These are phyloP conservation scores for Onchidella celtica DNA, from an alignment of 2,888 invertebrate species.

Conservation along the genomic window DNA sequence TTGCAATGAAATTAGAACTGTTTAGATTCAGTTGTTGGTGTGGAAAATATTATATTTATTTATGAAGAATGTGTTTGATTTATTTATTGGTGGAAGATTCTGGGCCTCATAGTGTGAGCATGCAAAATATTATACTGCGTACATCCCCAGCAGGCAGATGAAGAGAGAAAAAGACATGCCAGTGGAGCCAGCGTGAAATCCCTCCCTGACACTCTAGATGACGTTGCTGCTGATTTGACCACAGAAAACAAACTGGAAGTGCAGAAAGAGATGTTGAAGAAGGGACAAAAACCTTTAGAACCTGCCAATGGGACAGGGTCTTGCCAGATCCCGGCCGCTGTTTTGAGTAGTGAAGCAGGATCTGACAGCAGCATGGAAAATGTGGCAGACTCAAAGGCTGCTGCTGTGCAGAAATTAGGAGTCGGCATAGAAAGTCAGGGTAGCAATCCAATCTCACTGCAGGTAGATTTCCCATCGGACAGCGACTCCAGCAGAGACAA, in stretches of 20 bases:
- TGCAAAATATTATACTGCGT: no score
- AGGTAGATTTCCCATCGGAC: slow-evolving; percentile 19
- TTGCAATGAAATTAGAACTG: no score
- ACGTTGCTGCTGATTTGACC: slow-evolving; percentile 61
- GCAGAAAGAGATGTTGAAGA: slow-evolving; percentile 46
- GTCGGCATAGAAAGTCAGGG: no score
- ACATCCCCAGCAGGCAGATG: slow-evolving; percentile 27
- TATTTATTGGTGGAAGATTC: no score
- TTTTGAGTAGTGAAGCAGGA: neutral
- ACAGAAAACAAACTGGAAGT: slow-evolving; percentile 73
- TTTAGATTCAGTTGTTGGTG: no score
- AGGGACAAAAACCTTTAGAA: no score
- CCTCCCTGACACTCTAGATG: slow-evolving; percentile 74
- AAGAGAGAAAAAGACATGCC: slow-evolving; percentile 70
- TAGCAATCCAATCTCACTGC: neutral
- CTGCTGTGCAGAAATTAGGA: neutral
- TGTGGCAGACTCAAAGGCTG: neutral
- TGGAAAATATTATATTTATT: no score
- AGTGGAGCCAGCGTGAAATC: slow-evolving; percentile 78
- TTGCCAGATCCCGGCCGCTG: slow-evolving; percentile 19
- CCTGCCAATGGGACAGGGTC: neutral
- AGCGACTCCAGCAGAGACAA: slow-evolving; percentile 24
- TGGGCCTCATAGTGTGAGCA: no score
- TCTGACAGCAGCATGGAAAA: neutral
- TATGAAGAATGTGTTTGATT: no score